Evolutionary conservation across 2,113 vertebrate genomes (phyloP).

Genomic region (Labeo catla): DNA sequence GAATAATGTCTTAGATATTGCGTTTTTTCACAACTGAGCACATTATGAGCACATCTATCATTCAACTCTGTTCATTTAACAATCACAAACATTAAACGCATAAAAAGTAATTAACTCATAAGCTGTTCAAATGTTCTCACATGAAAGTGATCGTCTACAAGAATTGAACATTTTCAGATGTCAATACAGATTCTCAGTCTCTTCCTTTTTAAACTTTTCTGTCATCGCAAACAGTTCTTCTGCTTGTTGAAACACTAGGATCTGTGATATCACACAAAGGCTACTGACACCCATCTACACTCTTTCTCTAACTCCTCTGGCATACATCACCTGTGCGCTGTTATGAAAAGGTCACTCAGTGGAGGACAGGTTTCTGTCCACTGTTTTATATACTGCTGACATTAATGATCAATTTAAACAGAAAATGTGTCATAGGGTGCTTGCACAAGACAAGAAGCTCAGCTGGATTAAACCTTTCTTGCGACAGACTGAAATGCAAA

Average conservation of each 20-base stretch:
- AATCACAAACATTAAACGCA: neutral
- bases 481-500: neutral
- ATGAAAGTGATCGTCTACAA: neutral
- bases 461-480: neutral
- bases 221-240: conserved; percentile 30
- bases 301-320: conserved; percentile 21
- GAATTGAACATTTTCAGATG: neutral
- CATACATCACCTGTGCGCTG: conserved; percentile 42
- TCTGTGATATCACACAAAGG: conserved; percentile 42
- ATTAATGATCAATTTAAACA: conserved; percentile 24
- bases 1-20: neutral
- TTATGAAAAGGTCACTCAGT: conserved; percentile 42
- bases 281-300: conserved; percentile 36
- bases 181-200: neutral
- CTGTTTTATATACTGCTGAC: conserved; percentile 21
- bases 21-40: neutral
- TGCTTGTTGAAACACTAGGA: neutral
- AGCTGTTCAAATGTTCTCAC: neutral
- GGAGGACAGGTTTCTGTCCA: conserved; percentile 2
- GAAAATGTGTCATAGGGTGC: neutral
- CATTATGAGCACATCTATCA: neutral
- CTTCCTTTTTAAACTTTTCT: conserved; percentile 1
- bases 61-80: neutral
- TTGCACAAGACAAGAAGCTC: neutral
- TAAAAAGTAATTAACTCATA: neutral